phyloP scores from a whole-genome alignment of 2,797 vertebrate species.

The Chelonia mydas region DNA sequence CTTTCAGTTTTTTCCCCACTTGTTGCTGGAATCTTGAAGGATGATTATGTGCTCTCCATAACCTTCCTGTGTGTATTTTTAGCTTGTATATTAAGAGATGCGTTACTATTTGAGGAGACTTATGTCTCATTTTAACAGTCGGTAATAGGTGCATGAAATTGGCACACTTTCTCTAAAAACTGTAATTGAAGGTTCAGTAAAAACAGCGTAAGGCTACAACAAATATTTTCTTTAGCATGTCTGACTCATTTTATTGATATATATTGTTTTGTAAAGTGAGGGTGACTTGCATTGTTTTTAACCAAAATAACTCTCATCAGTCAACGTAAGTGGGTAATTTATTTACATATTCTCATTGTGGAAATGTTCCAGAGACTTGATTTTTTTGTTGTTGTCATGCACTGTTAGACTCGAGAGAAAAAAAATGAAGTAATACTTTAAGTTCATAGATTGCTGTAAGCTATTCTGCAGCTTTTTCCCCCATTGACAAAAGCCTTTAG shows the following conservation, averaged over 20 bases:
- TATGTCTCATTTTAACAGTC: conserved; percentile 38
- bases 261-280: conserved; percentile 77
- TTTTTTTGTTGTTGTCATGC: neutral
- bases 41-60: conserved; percentile 26
- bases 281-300: conserved; percentile 76
- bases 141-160: conserved; percentile 45
- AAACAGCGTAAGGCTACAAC: conserved; percentile 74
- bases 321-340: conserved; percentile 71
- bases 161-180: conserved; percentile 16
- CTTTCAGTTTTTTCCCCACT: conserved; percentile 30
- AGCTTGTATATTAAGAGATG: conserved; percentile 55
- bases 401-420: conserved; percentile 30
- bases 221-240: conserved; percentile 68
- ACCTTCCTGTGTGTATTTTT: conserved; percentile 53
- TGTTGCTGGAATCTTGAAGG: neutral
- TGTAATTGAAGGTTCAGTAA: conserved; percentile 70
- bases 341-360: conserved; percentile 71
- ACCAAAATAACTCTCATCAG: conserved; percentile 73
- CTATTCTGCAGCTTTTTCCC: conserved; percentile 17
- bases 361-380: conserved; percentile 47
- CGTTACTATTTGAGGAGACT: conserved; percentile 36
- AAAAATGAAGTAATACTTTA: conserved; percentile 40
- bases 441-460: conserved; percentile 40
- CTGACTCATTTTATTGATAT: conserved; percentile 77
- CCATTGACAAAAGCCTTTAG: conserved; percentile 43